These are phyloP conservation scores for Forbesichthys papilliferus DNA, from an alignment of 2,113 vertebrate genomes.

Conservation along the genomic window DNA sequence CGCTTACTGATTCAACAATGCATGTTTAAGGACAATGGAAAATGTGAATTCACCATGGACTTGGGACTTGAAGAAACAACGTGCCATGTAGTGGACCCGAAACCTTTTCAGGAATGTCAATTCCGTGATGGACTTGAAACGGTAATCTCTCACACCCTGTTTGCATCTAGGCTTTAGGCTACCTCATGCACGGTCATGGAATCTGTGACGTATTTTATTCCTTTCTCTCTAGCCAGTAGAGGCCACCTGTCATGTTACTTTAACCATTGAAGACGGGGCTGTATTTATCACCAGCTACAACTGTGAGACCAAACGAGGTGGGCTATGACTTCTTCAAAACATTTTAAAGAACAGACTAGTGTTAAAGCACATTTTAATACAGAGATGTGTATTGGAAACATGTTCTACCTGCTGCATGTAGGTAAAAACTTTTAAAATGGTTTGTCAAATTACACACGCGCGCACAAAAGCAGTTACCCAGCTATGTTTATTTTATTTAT, in stretches of 20 bases:
- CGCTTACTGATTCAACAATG: too few relatives aligned
- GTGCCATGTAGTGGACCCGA: constrained; percentile 53
- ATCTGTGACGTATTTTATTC: not conserved
- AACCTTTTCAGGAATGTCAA: constrained; percentile 51
- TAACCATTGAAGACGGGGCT: constrained; percentile 11
- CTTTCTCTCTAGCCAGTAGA: constrained; percentile 45
- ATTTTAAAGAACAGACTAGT: not conserved
- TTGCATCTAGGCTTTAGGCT: not conserved
- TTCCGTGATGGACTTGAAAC: fast-evolving
- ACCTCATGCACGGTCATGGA: not conserved
- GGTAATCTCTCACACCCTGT: constrained; percentile 25
- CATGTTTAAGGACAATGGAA: constrained; percentile 26
- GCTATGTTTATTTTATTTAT: not conserved
- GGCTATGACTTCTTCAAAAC: not conserved
- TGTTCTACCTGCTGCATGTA: not conserved
- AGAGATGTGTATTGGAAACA: not conserved
- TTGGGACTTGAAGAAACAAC: constrained; percentile 55
- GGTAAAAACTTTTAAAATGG: not conserved
- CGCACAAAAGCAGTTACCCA: not conserved
- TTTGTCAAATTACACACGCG: not conserved
- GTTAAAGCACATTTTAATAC: not conserved
- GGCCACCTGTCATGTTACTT: constrained; percentile 50
- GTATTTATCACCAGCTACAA: constrained; percentile 21
- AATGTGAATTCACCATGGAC: constrained; percentile 37
- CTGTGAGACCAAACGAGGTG: constrained; percentile 23